These are phyloP conservation scores for Myopa testacea DNA, from an alignment of 2,888 invertebrate species.

Conservation along the genomic window DNA sequence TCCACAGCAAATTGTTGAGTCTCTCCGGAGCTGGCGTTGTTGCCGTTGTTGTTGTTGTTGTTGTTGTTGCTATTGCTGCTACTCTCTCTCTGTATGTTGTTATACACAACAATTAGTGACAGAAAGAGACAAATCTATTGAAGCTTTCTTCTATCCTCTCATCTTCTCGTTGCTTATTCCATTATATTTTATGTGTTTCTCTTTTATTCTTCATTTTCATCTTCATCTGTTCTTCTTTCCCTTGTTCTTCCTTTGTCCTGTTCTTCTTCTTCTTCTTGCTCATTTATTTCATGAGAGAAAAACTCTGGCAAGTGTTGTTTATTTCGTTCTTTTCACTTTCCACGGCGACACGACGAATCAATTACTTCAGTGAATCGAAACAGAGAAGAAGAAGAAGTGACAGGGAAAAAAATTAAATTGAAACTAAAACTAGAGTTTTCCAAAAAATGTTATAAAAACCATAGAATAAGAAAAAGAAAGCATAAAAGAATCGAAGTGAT, in stretches of 20 bases:
- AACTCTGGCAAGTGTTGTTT: conserved; percentile 13
- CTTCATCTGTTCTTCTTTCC: no score
- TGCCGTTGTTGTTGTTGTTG: background rate
- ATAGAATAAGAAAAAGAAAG: background rate
- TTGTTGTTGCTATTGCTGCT: conserved; percentile 24
- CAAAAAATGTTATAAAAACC: background rate
- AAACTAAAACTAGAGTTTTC: background rate
- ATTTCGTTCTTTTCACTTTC: conserved; percentile 31
- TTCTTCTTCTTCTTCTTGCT: no score
- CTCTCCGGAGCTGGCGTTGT: background rate
- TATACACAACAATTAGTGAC: conserved; percentile 34
- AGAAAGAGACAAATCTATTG: conserved; percentile 27
- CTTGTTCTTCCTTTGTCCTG: no score
- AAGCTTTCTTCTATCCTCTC: background rate
- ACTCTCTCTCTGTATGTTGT: background rate
- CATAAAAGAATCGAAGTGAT: background rate
- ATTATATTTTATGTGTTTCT: background rate
- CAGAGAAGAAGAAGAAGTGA: background rate
- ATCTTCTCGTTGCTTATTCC: background rate
- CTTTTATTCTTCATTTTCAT: no score
- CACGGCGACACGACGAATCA: conserved; percentile 14
- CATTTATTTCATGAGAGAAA: no score
- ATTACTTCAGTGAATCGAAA: conserved; percentile 2
- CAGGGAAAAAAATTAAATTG: background rate
- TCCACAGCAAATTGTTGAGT: conserved; percentile 28